A percentile compares a stretch with the other conserved stretches of the same genome.
Conservation (phyloP, 2,888 invertebrate genomes). For the Conops quadrifasciatus region DNA sequence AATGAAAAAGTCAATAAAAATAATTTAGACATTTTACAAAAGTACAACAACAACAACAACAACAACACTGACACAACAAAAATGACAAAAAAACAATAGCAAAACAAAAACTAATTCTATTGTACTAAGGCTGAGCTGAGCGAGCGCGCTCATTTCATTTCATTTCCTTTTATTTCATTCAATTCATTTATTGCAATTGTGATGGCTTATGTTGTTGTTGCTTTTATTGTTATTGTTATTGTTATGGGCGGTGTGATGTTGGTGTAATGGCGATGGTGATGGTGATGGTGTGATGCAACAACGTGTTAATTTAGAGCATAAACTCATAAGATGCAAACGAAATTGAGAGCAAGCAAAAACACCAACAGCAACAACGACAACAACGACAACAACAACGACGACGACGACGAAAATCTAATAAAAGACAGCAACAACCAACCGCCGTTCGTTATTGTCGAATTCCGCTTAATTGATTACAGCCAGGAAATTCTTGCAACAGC, state of each 20-base stretch:
- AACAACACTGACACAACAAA: background rate
- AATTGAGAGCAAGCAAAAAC: slow-evolving; percentile 28
- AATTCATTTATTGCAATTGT: background rate
- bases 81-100: background rate
- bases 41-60: background rate
- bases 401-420: slow-evolving; percentile 11
- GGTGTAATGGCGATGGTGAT: slow-evolving; percentile 2
- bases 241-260: slow-evolving; percentile 4
- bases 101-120: background rate
- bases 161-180: background rate
- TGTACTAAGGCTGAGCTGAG: too few species aligned
- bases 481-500: slow-evolving; percentile 5
- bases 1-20: background rate
- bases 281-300: slow-evolving; percentile 17
- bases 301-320: slow-evolving; percentile 27
- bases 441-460: background rate
- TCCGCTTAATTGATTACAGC: too few species aligned
- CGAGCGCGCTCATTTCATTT: background rate
- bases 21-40: background rate
- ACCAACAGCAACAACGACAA: slow-evolving; percentile 20
- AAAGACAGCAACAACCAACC: background rate
- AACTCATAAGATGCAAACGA: slow-evolving; percentile 20
- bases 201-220: background rate
- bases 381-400: slow-evolving; percentile 13
- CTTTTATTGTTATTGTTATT: slow-evolving; percentile 5